phyloP scores from a whole-genome alignment of 2,797 vertebrate species.

The Hafferia zeledoni region DNA sequence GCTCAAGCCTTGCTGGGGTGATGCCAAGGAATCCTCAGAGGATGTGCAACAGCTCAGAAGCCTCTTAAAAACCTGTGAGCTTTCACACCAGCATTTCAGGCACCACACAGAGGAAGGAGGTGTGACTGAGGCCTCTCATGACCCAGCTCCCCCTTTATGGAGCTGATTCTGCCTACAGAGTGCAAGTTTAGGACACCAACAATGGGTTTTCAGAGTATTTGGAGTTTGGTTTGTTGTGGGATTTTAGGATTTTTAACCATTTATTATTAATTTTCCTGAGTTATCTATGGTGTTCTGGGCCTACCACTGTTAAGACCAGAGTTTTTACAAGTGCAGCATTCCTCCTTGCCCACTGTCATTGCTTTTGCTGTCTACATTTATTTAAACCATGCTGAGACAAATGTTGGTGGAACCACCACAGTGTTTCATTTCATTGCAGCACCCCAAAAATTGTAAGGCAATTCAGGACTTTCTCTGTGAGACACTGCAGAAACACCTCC shows the following conservation, averaged over 20 bases:
- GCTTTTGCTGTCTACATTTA: neutral
- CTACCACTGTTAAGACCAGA: neutral
- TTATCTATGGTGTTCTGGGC: neutral
- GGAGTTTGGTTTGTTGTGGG: accelerated
- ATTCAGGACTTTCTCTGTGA: neutral
- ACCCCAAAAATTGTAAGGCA: neutral
- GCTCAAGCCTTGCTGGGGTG: neutral
- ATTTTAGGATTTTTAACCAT: neutral
- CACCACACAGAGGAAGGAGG: neutral
- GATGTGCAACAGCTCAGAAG: neutral
- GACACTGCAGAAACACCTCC: neutral
- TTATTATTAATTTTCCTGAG: neutral
- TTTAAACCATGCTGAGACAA: neutral
- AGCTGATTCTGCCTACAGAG: neutral
- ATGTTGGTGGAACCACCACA: neutral
- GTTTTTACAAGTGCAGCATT: neutral
- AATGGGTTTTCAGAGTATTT: neutral
- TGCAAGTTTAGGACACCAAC: neutral
- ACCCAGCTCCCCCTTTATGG: neutral
- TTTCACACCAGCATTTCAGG: neutral
- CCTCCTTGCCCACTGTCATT: neutral
- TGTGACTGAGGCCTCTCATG: neutral
- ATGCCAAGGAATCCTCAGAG: neutral
- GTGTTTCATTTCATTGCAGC: neutral
- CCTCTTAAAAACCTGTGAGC: neutral